phyloP scores from a whole-genome alignment of 2,888 invertebrate species.

The Tanypteryx hageni region DNA sequence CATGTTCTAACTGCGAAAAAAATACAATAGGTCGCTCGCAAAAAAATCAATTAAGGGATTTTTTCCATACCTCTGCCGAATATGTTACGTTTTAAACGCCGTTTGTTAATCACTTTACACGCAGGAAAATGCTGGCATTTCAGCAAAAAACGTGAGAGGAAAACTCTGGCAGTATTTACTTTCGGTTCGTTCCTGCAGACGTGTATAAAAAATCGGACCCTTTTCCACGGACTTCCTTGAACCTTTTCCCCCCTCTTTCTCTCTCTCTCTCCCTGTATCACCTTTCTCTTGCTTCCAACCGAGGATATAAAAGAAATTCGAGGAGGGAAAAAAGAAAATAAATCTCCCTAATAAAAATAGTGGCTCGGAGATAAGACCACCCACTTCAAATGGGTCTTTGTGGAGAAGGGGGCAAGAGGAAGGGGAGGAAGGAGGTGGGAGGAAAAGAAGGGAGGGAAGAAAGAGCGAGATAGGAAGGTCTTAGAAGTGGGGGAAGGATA shows the following conservation, averaged over 20 bases:
- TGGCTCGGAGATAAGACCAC: conserved; percentile 58
- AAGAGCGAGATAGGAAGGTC: background rate
- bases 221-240: conserved; percentile 23
- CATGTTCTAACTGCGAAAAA: too few relatives aligned
- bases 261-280: background rate
- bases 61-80: background rate
- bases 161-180: conserved; percentile 10
- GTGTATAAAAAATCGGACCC: background rate
- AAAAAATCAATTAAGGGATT: too few relatives aligned
- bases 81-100: background rate
- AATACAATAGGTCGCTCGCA: too few relatives aligned
- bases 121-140: conserved; percentile 13
- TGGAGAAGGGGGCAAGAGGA: background rate
- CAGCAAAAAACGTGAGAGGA: background rate
- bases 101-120: background rate
- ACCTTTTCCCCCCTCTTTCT: background rate
- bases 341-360: conserved; percentile 58
- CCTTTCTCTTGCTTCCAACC: background rate
- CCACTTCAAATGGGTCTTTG: conserved; percentile 60
- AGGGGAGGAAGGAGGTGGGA: background rate
- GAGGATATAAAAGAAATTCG: conserved; percentile 44
- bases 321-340: conserved; percentile 51
- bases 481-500: background rate
- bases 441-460: background rate
- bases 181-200: background rate